phyloP scores from a whole-genome alignment of 2,797 vertebrate genomes.

The Lithobates sylvaticus region DNA sequence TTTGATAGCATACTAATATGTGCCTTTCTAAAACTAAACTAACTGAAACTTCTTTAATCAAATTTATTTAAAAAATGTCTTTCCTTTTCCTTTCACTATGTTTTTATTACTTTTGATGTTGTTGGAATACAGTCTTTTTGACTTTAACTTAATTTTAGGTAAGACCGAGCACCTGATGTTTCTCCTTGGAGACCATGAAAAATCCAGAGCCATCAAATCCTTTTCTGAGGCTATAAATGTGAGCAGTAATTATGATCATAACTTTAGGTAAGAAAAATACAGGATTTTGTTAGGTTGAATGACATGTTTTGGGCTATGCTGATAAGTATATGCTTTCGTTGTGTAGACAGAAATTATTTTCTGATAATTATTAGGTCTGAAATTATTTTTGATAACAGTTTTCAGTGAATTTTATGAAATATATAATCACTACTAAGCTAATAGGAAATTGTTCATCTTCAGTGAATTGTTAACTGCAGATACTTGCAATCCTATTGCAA shows the following conservation, averaged over 20 bases:
- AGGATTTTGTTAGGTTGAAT: background rate
- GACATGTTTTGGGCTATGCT: background rate
- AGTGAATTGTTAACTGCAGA: too few relatives aligned
- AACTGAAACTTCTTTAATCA: background rate
- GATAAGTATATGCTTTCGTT: background rate
- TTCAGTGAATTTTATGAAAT: background rate
- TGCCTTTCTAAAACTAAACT: too few relatives aligned
- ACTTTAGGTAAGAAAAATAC: slow-evolving; percentile 76
- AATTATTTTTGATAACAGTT: background rate
- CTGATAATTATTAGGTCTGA: background rate
- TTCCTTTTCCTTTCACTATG: background rate
- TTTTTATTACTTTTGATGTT: background rate
- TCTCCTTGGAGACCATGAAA: slow-evolving; percentile 66
- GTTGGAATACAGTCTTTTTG: background rate
- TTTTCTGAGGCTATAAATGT: slow-evolving; percentile 79
- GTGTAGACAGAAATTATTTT: background rate
- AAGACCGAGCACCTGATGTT: slow-evolving; percentile 74
- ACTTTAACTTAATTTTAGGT: slow-evolving; percentile 69
- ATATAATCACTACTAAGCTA: background rate
- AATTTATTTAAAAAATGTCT: background rate
- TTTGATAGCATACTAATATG: too few relatives aligned
- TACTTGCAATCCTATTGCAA: background rate
- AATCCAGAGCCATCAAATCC: slow-evolving; percentile 67
- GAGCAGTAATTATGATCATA: slow-evolving; percentile 76
- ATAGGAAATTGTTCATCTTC: too few relatives aligned